These are phyloP conservation scores for Sanderia malayensis DNA, from an alignment of 30 jellyfish, hydroid and myxozoan species.

Conservation along the genomic window DNA sequence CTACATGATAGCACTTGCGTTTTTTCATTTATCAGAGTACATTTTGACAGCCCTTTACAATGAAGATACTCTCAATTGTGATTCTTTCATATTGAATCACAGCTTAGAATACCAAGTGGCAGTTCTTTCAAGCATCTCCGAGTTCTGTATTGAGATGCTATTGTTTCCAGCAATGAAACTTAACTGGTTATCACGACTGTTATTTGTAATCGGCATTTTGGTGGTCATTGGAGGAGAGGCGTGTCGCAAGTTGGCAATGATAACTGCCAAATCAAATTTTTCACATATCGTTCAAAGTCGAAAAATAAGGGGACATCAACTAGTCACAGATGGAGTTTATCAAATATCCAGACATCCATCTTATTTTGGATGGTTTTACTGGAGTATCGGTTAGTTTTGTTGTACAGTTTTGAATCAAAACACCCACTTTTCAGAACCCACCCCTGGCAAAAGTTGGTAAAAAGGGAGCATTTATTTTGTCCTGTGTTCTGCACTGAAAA, in stretches of 20 bases:
- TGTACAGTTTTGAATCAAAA: too few species aligned
- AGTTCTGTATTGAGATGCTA: slow-evolving; percentile 52
- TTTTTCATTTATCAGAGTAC: slow-evolving; percentile 91
- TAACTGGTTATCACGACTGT: slow-evolving; percentile 5
- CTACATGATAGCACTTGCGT: slow-evolving; percentile 63
- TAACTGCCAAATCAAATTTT: slow-evolving; percentile 78
- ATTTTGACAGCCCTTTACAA: slow-evolving; percentile 78
- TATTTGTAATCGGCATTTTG: slow-evolving; percentile 51
- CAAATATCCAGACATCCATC: slow-evolving; percentile 86
- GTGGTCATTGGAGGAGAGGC: slow-evolving; percentile 71
- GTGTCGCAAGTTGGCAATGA: slow-evolving; percentile 79
- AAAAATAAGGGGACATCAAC: slow-evolving; percentile 59
- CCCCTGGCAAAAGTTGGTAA: too few species aligned
- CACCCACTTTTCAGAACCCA: too few species aligned
- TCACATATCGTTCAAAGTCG: slow-evolving; percentile 76
- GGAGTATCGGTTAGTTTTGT: slow-evolving; percentile 93
- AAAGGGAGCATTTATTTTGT: too few species aligned
- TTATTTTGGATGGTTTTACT: slow-evolving; percentile 93
- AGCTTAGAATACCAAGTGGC: slow-evolving; percentile 83
- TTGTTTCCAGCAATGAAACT: slow-evolving; percentile 58
- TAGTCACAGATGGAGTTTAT: slow-evolving; percentile 83
- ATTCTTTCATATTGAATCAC: slow-evolving; percentile 85
- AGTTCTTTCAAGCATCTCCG: slow-evolving; percentile 50
- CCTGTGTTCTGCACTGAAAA: too few species aligned
- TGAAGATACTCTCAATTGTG: slow-evolving; percentile 35